These are phyloP conservation scores for Anolis sagrei DNA, from an alignment of 2,113 vertebrate genomes.

Conservation along the genomic window DNA sequence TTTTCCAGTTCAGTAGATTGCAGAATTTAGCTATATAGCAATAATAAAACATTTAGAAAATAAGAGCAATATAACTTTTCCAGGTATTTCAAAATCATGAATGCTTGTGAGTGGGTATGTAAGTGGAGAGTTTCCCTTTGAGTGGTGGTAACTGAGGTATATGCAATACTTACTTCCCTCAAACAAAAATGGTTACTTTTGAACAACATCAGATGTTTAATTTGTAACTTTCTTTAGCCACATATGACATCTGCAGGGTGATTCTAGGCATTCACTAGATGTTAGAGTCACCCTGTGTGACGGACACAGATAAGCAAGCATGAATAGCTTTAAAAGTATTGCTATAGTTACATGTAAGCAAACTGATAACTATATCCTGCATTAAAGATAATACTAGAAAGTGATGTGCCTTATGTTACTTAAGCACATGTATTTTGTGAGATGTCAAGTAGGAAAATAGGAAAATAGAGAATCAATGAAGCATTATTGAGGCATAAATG, in stretches of 20 bases:
- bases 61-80: neutral
- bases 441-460: no score
- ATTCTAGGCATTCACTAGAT: neutral
- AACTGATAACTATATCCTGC: no score
- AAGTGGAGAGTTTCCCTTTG: neutral
- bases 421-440: no score
- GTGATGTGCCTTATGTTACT: no score
- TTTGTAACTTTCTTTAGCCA: neutral
- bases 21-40: neutral
- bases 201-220: neutral
- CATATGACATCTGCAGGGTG: neutral
- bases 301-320: no score
- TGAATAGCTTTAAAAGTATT: neutral
- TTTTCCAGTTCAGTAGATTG: no score
- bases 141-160: neutral
- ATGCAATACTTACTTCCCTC: neutral
- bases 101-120: neutral
- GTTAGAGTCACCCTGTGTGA: neutral
- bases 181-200: neutral
- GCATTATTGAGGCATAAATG: no score
- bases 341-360: neutral
- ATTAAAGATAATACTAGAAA: no score
- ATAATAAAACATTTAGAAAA: neutral
- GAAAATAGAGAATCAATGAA: no score
- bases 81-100: neutral